These are phyloP conservation scores for Enteromius paludinosus DNA, from an alignment of 2,797 vertebrate species.

Conservation along the genomic window DNA sequence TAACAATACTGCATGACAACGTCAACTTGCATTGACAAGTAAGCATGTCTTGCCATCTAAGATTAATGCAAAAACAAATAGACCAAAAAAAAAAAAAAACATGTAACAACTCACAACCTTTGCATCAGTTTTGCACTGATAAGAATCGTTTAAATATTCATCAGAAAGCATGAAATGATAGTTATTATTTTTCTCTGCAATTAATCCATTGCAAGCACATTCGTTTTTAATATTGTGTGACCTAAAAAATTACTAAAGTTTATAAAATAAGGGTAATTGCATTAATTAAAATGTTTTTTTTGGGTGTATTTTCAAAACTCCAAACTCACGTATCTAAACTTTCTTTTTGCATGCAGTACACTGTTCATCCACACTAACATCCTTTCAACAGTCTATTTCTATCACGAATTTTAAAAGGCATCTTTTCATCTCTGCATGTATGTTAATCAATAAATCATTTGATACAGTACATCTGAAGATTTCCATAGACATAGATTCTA, in stretches of 20 bases:
- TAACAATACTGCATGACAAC: slow-evolving; percentile 8
- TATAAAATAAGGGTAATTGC: neutral
- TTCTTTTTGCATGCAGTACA: neutral
- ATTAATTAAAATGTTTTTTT: too few species aligned
- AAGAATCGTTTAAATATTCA: neutral
- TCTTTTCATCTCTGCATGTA: neutral
- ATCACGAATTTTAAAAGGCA: neutral
- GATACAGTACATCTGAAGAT: too few species aligned
- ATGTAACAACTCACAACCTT: neutral
- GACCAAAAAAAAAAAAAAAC: neutral
- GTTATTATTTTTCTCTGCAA: neutral
- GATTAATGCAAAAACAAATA: neutral
- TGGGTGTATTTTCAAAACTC: neutral
- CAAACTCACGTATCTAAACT: neutral
- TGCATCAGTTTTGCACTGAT: neutral
- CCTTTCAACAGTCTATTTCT: neutral
- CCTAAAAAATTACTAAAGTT: neutral
- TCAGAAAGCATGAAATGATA: neutral
- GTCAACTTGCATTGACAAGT: neutral
- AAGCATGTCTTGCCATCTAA: slow-evolving; percentile 2
- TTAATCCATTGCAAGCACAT: neutral
- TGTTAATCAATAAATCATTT: neutral
- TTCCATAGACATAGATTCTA: too few species aligned
- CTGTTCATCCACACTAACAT: neutral
- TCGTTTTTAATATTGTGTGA: neutral